These are phyloP conservation scores for Lutjanus erythropterus DNA, from an alignment of 2,113 vertebrate genomes.

Conservation along the genomic window DNA sequence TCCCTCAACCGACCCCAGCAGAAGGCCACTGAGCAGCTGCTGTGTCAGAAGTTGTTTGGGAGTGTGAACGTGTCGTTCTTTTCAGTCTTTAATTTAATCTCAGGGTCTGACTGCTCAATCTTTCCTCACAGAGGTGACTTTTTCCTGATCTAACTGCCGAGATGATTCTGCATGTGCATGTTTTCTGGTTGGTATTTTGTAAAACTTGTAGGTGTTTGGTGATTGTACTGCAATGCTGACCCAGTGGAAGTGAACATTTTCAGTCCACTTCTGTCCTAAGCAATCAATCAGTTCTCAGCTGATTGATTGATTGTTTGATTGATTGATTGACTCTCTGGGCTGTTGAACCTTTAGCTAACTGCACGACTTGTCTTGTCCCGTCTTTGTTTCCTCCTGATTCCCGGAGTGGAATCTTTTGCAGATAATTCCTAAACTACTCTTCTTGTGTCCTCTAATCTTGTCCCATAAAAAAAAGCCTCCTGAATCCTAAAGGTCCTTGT, in stretches of 20 bases:
- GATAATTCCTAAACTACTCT: not conserved
- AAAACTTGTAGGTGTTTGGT: not conserved
- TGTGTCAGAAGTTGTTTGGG: too few species aligned
- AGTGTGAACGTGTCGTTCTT: too few species aligned
- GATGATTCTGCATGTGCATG: constrained; percentile 24
- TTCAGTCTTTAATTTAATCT: not conserved
- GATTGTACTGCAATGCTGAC: not conserved
- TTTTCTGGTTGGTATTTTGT: not conserved
- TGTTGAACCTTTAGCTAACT: constrained; percentile 31
- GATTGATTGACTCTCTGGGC: constrained; percentile 6
- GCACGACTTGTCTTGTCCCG: constrained; percentile 13
- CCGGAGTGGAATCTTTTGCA: not conserved
- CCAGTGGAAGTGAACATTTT: not conserved
- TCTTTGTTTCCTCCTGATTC: not conserved
- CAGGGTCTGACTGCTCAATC: not conserved
- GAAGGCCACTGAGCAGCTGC: too few species aligned
- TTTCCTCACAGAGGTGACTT: not conserved
- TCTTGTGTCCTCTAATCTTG: not conserved
- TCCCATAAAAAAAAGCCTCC: not conserved
- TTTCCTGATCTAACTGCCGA: not conserved
- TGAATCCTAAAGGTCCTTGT: constrained; percentile 8
- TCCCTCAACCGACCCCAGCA: too few species aligned
- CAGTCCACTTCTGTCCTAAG: not conserved
- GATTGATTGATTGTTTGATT: not conserved
- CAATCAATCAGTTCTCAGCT: constrained; percentile 1